These are phyloP conservation scores for Epicampocera succincta DNA, from an alignment of 2,888 invertebrate species.

Conservation along the genomic window DNA sequence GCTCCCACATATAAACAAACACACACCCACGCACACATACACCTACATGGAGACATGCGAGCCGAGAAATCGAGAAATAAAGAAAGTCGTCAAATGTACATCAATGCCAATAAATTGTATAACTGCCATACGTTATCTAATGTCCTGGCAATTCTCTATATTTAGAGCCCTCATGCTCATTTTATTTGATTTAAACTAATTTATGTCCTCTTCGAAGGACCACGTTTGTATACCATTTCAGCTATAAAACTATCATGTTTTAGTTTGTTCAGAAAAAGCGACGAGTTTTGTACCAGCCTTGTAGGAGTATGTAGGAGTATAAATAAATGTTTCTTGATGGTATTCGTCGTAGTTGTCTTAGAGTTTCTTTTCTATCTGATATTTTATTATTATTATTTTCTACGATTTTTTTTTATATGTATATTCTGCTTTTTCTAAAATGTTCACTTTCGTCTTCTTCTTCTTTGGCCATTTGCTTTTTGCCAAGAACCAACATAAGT, in stretches of 20 bases:
- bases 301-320: slow-evolving; percentile 32
- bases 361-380: slow-evolving; percentile 38
- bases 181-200: slow-evolving; percentile 74
- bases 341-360: slow-evolving; percentile 52
- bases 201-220: slow-evolving; percentile 67
- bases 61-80: no score
- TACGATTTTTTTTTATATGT: slow-evolving; percentile 5
- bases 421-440: slow-evolving; percentile 15
- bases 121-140: slow-evolving; percentile 71
- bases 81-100: slow-evolving; percentile 72
- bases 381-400: slow-evolving; percentile 63
- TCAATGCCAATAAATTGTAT: slow-evolving; percentile 74
- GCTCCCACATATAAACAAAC: slow-evolving; percentile 1
- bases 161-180: slow-evolving; percentile 71
- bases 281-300: slow-evolving; percentile 7
- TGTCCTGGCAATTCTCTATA: slow-evolving; percentile 72
- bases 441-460: slow-evolving; percentile 35
- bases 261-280: slow-evolving; percentile 26
- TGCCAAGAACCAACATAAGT: slow-evolving; percentile 58
- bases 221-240: slow-evolving; percentile 50
- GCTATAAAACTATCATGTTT: slow-evolving; percentile 69
- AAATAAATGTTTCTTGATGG: slow-evolving; percentile 49
- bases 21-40: background rate
- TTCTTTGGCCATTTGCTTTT: slow-evolving; percentile 35
- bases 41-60: no score